A percentile compares a stretch with the other conserved stretches of the same genome.
These are phyloP conservation scores for Dasyornis broadbenti DNA, from an alignment of 2,113 vertebrate genomes.

Conservation along the genomic window DNA sequence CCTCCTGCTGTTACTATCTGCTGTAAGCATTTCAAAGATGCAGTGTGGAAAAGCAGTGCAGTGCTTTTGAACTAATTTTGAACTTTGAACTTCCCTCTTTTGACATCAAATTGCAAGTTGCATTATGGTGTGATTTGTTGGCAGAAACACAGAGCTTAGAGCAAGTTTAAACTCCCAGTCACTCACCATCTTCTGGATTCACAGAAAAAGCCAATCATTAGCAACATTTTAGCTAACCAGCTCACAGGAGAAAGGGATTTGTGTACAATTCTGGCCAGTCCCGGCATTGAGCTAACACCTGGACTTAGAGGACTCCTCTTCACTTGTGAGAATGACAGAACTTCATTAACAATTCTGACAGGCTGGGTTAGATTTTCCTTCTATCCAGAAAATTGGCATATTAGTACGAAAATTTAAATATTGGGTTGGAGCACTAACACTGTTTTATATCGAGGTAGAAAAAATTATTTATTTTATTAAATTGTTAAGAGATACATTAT, in stretches of 20 bases:
- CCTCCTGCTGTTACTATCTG: neutral
- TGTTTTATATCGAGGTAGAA: neutral
- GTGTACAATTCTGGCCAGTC: neutral
- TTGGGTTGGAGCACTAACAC: neutral
- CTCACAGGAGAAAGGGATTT: neutral
- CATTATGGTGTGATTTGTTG: neutral
- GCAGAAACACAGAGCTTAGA: neutral
- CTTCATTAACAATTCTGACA: neutral
- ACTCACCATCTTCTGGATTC: neutral
- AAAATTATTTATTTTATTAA: neutral
- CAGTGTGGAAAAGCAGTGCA: neutral
- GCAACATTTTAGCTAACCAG: neutral
- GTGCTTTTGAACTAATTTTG: neutral
- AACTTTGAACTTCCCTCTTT: neutral
- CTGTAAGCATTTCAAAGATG: neutral
- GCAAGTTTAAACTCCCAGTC: neutral
- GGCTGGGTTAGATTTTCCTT: neutral
- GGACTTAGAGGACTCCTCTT: neutral
- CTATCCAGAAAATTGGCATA: neutral
- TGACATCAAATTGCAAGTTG: neutral
- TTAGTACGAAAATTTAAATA: neutral
- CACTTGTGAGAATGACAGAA: neutral
- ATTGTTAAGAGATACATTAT: neutral
- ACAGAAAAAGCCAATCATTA: neutral
- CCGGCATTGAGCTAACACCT: neutral